phyloP scores from a whole-genome alignment of 2,113 vertebrate genomes.

The Stercorarius parasiticus region DNA sequence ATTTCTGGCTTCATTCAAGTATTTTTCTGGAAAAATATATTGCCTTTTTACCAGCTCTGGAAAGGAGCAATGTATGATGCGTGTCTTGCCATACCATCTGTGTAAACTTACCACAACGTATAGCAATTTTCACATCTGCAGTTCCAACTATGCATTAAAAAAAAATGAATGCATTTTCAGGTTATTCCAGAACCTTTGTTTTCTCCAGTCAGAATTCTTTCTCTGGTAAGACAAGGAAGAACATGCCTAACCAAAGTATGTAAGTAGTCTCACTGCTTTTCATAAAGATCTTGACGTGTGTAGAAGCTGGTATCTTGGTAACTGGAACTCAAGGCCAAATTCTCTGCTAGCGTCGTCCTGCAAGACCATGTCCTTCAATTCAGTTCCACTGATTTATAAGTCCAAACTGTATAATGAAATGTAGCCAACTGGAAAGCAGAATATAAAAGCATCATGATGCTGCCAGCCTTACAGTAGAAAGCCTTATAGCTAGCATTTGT shows the following conservation, averaged over 20 bases:
- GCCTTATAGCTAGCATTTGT: conserved; percentile 25
- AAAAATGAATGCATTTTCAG: not conserved
- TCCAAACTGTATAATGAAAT: conserved; percentile 29
- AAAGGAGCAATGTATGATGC: not conserved
- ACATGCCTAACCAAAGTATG: not conserved
- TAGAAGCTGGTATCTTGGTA: conserved; percentile 21
- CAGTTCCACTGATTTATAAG: conserved; percentile 43
- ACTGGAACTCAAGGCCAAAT: conserved; percentile 22
- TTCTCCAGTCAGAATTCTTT: not conserved
- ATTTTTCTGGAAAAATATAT: not conserved
- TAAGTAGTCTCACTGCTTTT: not conserved
- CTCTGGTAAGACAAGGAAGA: not conserved
- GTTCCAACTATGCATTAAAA: not conserved
- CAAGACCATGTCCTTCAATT: not conserved
- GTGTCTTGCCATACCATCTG: not conserved
- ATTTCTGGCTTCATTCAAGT: conserved; percentile 5
- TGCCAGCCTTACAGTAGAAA: conserved; percentile 45
- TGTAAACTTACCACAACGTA: not conserved
- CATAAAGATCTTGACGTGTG: not conserved
- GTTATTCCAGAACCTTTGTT: not conserved
- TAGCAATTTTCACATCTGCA: not conserved
- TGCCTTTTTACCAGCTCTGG: not conserved
- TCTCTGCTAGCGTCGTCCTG: not conserved
- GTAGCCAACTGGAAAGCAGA: conserved; percentile 34
- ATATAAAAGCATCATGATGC: conserved; percentile 52